Conservation (phyloP, 2,113 vertebrate genomes). For the Myotis lucifugus region DNA sequence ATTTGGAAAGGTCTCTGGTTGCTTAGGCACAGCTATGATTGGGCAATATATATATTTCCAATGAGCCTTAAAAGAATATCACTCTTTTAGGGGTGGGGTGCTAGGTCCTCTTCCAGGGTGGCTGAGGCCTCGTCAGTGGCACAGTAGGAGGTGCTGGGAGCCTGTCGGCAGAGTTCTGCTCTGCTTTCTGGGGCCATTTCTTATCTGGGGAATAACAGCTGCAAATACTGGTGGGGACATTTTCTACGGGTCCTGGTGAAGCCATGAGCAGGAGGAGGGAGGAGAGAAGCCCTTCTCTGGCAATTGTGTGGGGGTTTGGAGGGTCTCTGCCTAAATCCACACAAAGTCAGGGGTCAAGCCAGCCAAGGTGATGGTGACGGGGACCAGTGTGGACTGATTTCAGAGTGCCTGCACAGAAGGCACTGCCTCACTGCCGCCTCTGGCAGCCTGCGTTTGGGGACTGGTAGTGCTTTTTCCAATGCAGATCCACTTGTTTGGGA, state of each 20-base stretch:
- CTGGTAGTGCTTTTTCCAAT: neutral
- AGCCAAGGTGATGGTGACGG: neutral
- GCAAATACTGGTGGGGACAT: no score
- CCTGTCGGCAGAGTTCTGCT: neutral
- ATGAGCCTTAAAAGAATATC: neutral
- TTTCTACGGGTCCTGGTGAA: neutral
- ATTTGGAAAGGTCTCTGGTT: neutral
- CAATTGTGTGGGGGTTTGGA: neutral
- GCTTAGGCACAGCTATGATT: neutral
- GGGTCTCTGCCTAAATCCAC: neutral
- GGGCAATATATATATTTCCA: neutral
- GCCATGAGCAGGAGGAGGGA: neutral
- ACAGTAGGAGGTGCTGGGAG: neutral
- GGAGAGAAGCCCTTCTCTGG: neutral
- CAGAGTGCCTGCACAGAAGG: neutral
- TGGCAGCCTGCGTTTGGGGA: neutral
- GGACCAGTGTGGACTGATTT: no score
- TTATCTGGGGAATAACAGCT: neutral
- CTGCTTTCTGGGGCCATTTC: neutral
- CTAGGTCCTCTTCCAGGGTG: neutral
- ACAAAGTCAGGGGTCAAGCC: neutral
- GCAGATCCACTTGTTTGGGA: neutral
- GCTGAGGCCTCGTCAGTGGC: neutral
- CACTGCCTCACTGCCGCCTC: neutral
- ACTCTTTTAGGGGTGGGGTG: neutral